Evolutionary conservation across 2,888 invertebrate genomes (phyloP).

Genomic region (Odontomyia ornata): DNA sequence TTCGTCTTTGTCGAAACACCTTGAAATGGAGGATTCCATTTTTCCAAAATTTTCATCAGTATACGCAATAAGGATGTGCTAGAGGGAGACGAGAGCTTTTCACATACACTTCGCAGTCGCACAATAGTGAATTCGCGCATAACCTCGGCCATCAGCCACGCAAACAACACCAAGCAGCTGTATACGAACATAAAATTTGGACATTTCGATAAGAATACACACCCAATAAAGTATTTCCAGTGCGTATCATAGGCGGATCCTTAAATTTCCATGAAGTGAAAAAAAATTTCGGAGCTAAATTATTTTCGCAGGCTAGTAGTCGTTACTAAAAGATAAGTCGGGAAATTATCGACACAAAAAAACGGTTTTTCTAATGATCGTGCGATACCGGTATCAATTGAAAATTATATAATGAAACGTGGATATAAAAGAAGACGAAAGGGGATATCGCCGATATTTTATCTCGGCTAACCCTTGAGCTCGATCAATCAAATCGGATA

Average conservation of each 20-base stretch:
- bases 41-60: slow-evolving; percentile 7
- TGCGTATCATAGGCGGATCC: slow-evolving; percentile 28
- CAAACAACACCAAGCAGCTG: slow-evolving; percentile 41
- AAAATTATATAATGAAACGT: slow-evolving; percentile 56
- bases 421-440: slow-evolving; percentile 61
- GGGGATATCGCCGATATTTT: slow-evolving; percentile 56
- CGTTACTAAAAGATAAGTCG: not conserved
- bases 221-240: slow-evolving; percentile 25
- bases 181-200: slow-evolving; percentile 40
- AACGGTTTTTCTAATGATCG: not conserved
- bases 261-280: not conserved
- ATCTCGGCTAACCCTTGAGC: slow-evolving; percentile 55
- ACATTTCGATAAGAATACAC: slow-evolving; percentile 42
- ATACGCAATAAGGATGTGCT: slow-evolving; percentile 20
- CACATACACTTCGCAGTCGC: slow-evolving; percentile 50
- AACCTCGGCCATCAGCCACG: slow-evolving; percentile 7
- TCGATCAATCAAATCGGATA: not conserved
- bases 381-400: not conserved
- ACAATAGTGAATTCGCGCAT: slow-evolving; percentile 39
- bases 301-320: not conserved
- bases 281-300: not conserved
- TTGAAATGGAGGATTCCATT: not conserved
- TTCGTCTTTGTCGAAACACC: not conserved
- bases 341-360: slow-evolving; percentile 5
- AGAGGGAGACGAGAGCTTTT: slow-evolving; percentile 45